Base-by-base conservation (phyloP, 2,888 invertebrate genomes). In the Hoplodrina blanda region DNA sequence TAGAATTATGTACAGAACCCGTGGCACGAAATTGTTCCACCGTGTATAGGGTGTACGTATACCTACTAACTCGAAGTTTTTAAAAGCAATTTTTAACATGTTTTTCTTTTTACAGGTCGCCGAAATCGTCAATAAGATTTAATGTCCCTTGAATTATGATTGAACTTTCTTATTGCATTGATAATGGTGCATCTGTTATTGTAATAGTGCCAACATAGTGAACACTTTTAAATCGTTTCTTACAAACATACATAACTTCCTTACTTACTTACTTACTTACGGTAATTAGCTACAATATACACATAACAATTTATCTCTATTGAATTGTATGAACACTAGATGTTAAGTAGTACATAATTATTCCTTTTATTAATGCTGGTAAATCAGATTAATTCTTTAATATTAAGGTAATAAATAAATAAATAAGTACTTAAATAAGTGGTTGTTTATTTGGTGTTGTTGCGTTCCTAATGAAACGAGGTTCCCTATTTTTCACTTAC, bases 141-240 rank as follows among this genome's bases (percentile, higher is more conserved):
- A 81, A 53, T 65, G 76, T 62, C 76, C 62, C 69, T 78, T 72
- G 85, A 83, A 84, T 81, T 87, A 87, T 85, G 82, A 89, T 90
- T 90, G 91, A 87, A 89, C 84, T 79, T 88, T 90, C 88, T 87
- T 68, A 87, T 89, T 87, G 84, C 88, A 86, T 86, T 85, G 85
- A 80, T 88, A 87, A 89, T 91, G 81, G 89, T 91, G 92, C 88
- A 88, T 90, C 89, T 90, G 86, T 90, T 91, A 90, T 89, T 87
- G 85, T 92, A 91, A 90, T 92, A 94, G 94, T 94, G 94, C 95
- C 95, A 94, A 94, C 90, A 91, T 93, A 94, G 90, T 86, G 85
- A 87, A 85, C 73, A 76, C 62, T 78, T 71, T 68, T 64, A 80
- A 83, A 82, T 85, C 61, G 76, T 86, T 86, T 86, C 76, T 82